Evolutionary conservation across 37 sponge, comb jelly and placozoan species (phyloP), one percentile per base, ranked within the genome.

Genomic region (Crambe crambe): DNA sequence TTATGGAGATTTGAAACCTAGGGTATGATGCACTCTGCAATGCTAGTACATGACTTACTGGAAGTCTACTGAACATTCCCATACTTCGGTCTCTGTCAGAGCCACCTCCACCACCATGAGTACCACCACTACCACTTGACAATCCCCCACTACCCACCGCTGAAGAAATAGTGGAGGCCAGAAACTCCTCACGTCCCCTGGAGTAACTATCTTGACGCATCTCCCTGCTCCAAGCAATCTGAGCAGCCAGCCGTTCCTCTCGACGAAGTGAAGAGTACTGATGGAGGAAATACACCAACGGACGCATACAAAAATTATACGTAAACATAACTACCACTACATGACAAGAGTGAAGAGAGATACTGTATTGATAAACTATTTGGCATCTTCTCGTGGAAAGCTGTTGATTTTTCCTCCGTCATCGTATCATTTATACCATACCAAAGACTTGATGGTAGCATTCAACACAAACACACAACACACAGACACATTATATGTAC

Each of bases 221-320:
- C 56, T 83, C 85, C 64, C 58, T 73, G 60, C 85, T 83, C 10
- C 89, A 54, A 42, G 70, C 71, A 67, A 83, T 82, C 74, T 78
- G 79, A 54, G 89, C 74, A 1, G 79, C 87, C 22, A 87, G 81
- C 18, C 81, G 43, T 60, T 87, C 87, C 61, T 87, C 87, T 2
- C 79, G 82, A 40, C 70, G 68, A 35, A n/a, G 76, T 10, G 60
- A n/a, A 36, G 74, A 31, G 56, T 44, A 80, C 60, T 58, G 65
- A 30, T 51, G 77, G 36, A 32, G 25, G 31, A 17, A 29, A 73
- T 6, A 47, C 51, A 47, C 51, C 51, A 47, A 47, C 51, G 51
- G 51, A 47, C 51, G 51, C 12, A 47, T 47, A 47, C 10, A 47
- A 47, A n/a, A n/a, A n/a, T n/a, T n/a, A n/a, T n/a, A n/a, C n/a